Conservation (phyloP, 2,888 invertebrate species). For the Xylocampa areola region DNA sequence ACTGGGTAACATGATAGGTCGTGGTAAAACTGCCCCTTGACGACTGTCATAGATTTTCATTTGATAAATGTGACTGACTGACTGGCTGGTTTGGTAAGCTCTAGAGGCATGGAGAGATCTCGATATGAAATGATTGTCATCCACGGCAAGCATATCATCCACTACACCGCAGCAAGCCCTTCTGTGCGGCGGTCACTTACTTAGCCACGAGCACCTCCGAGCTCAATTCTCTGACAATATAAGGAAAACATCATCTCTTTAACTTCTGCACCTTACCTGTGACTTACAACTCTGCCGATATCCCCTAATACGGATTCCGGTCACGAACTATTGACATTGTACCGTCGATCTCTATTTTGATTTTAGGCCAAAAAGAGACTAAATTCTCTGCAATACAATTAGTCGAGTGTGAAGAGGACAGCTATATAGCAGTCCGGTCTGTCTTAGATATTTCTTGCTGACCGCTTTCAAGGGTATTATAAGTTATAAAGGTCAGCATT, state of each 20-base stretch:
- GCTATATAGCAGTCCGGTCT: not conserved
- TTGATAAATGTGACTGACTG: too few species aligned
- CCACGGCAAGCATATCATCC: too few species aligned
- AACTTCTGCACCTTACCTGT: constrained; percentile 37
- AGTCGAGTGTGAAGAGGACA: constrained; percentile 15
- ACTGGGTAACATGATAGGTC: too few species aligned
- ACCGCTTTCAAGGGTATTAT: constrained; percentile 13
- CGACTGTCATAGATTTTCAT: too few species aligned
- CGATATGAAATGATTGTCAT: too few species aligned
- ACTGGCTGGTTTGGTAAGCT: too few species aligned
- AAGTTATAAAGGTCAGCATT: not conserved
- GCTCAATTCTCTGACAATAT: too few species aligned
- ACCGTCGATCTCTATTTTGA: constrained; percentile 39
- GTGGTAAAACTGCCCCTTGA: too few species aligned
- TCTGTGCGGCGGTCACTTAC: too few species aligned
- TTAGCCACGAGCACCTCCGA: too few species aligned
- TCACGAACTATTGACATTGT: constrained; percentile 54
- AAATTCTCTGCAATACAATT: constrained; percentile 5
- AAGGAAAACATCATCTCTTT: not conserved
- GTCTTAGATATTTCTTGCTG: constrained; percentile 1
- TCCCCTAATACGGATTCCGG: constrained; percentile 44
- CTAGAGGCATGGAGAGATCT: too few species aligned
- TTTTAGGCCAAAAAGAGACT: constrained; percentile 44
- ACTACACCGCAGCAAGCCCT: too few species aligned
- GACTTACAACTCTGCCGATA: constrained; percentile 12